A percentile compares a stretch with the other conserved stretches of the same genome.
phyloP scores from a whole-genome alignment of 2,113 vertebrate genomes.

The Oceanodroma tethys region DNA sequence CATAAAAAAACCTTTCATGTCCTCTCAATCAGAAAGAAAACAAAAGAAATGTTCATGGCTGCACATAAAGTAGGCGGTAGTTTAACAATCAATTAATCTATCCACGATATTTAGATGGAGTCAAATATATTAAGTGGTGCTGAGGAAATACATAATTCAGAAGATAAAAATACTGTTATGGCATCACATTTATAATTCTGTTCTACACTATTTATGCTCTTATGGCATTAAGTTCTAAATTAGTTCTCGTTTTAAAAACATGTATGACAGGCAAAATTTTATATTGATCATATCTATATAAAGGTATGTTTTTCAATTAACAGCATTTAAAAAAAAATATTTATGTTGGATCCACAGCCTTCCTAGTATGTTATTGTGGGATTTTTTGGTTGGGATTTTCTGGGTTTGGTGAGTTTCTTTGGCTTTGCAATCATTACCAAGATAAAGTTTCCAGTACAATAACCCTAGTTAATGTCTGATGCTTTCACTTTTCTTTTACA shows the following conservation, averaged over 20 bases:
- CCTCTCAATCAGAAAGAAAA: not conserved
- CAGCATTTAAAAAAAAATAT: not conserved
- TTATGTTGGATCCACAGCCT: not conserved
- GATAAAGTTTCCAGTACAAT: conserved; percentile 55
- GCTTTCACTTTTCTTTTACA: conserved; percentile 47
- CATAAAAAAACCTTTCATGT: not conserved
- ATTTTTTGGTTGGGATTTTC: not conserved
- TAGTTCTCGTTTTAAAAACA: not conserved
- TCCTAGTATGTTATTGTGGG: not conserved
- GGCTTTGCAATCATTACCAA: conserved; percentile 8
- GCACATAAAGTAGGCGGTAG: not conserved
- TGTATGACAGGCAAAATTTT: not conserved
- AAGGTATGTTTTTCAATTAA: not conserved
- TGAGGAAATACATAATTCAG: not conserved
- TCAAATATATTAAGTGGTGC: not conserved
- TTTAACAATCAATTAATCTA: not conserved
- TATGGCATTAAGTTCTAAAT: not conserved
- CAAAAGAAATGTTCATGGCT: not conserved
- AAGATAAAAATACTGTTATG: not conserved
- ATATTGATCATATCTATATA: not conserved
- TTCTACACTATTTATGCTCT: not conserved
- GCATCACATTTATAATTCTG: not conserved
- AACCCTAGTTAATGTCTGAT: conserved; percentile 22
- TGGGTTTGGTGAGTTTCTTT: accelerated
- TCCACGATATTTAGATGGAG: not conserved